phyloP scores from a whole-genome alignment of 2,888 invertebrate species.

The Molanna angustata region DNA sequence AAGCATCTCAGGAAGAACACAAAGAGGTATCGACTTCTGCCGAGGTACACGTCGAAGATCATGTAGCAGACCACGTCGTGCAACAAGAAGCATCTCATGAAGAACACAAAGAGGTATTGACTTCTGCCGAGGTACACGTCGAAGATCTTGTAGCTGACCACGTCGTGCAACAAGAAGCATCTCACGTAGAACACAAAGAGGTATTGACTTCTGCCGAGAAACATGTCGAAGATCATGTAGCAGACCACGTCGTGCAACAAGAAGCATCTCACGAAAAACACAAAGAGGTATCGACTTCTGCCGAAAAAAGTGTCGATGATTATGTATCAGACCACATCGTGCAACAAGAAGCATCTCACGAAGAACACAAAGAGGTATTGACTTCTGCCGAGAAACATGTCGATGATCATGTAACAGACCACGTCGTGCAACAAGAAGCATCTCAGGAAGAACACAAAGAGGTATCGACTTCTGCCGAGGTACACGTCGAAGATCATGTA shows the following conservation, averaged over 20 bases:
- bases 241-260: background rate
- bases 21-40: too few relatives aligned
- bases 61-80: background rate
- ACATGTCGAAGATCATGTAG: background rate
- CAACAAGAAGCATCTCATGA: background rate
- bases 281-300: too few relatives aligned
- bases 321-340: background rate
- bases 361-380: background rate
- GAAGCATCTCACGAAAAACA: background rate
- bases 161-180: background rate
- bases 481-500: background rate
- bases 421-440: background rate
- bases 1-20: background rate
- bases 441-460: background rate
- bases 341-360: background rate
- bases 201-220: background rate
- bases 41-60: background rate
- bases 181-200: background rate
- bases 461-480: background rate
- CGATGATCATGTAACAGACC: background rate
- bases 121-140: background rate
- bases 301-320: background rate
- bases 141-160: background rate
- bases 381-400: too few relatives aligned
- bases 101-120: constrained; percentile 1